Conservation (phyloP, 1,140 invertebrate species). For the Hyphantria cunea region DNA sequence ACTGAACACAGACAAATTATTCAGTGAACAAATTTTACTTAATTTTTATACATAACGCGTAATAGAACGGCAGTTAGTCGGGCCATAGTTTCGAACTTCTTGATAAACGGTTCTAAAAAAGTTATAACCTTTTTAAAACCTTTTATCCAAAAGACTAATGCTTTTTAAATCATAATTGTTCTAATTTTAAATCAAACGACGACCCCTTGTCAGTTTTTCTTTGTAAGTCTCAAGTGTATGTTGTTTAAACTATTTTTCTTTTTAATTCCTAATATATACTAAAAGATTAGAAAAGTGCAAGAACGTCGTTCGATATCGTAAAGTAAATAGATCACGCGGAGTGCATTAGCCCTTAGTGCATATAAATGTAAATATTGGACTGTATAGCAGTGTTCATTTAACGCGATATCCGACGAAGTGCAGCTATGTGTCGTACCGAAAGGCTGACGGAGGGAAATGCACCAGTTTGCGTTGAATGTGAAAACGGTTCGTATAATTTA, state of each 20-base stretch:
- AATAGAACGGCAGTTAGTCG: too few species aligned
- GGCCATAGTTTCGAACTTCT: too few species aligned
- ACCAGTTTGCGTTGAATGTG: background rate
- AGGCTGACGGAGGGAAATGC: conserved; percentile 37
- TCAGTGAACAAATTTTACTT: too few species aligned
- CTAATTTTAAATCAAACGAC: conserved; percentile 6
- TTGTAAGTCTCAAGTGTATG: background rate
- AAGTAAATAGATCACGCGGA: conserved; percentile 24
- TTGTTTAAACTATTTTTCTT: conserved; percentile 2
- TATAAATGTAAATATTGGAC: conserved; percentile 1
- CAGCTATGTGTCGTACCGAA: conserved; percentile 16
- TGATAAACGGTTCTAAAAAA: too few species aligned
- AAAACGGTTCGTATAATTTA: conserved; percentile 10
- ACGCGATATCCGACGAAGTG: conserved; percentile 38
- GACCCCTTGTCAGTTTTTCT: conserved; percentile 8
- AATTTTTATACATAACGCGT: too few species aligned
- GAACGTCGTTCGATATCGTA: conserved; percentile 1
- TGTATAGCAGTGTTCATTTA: conserved; percentile 35
- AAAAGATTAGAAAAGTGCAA: too few species aligned
- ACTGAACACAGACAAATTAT: too few species aligned
- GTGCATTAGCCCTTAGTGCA: conserved; percentile 13
- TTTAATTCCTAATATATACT: background rate
- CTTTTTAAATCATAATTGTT: too few species aligned
- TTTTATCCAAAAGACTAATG: too few species aligned
- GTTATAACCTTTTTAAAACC: too few species aligned